Evolutionary conservation across 2,888 invertebrate species (phyloP).

Genomic region (Pristionchus entomophagus): DNA sequence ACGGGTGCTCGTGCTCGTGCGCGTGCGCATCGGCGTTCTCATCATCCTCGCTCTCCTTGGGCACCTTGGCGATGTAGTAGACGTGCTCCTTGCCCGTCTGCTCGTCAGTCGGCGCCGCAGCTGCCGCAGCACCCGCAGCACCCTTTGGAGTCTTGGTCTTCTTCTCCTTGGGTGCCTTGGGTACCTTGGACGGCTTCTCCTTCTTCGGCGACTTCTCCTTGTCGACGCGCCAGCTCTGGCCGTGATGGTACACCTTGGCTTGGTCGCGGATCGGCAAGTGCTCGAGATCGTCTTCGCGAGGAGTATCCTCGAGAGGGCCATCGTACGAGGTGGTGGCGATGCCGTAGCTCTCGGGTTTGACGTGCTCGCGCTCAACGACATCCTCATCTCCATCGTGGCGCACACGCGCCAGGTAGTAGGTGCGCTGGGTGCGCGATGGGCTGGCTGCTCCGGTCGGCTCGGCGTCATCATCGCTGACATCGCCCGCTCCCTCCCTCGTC

Average conservation of each 20-base stretch:
- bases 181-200: neutral
- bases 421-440: neutral
- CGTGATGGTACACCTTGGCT: neutral
- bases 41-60: constrained; percentile 33
- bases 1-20: neutral
- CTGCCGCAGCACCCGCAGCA: no score
- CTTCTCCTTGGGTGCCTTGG: constrained; percentile 30
- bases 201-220: neutral
- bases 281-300: constrained; percentile 13
- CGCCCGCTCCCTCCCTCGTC: neutral
- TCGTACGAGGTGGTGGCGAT: constrained; percentile 23
- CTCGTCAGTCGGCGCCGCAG: neutral
- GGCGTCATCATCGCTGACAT: neutral
- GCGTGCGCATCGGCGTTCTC: neutral
- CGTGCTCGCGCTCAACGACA: constrained; percentile 8
- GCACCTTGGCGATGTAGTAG: constrained; percentile 36
- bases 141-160: neutral
- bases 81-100: constrained; percentile 28
- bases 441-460: constrained; percentile 18
- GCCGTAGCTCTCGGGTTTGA: constrained; percentile 20
- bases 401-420: constrained; percentile 3
- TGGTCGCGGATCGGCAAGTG: constrained; percentile 19
- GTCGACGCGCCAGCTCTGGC: constrained; percentile 13
- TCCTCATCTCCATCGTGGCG: constrained; percentile 22
- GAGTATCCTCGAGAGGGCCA: constrained; percentile 4